A percentile compares a stretch with the other conserved stretches of the same genome.
Evolutionary conservation across 2,888 invertebrate genomes (phyloP).

Genomic region (Acrocyrtus sp.): DNA sequence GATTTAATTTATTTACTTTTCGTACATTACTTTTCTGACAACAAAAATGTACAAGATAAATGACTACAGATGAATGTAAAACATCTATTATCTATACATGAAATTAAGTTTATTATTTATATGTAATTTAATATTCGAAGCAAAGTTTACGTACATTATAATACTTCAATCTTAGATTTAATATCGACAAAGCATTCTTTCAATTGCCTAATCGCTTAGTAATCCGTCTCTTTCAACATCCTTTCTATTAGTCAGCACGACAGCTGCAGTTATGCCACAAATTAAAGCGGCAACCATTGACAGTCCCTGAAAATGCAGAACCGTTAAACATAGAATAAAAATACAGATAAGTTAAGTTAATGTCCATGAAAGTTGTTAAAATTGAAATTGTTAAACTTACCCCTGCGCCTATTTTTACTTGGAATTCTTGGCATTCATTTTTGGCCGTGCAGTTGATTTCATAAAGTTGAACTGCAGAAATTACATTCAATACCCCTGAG

Average conservation of each 20-base stretch:
- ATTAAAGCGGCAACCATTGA: slow-evolving; percentile 14
- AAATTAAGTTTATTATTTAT: too few relatives aligned
- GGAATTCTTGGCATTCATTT: slow-evolving; percentile 32
- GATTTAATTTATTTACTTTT: too few relatives aligned
- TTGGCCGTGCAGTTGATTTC: slow-evolving; percentile 32
- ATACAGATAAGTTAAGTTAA: not conserved
- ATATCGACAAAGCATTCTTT: too few relatives aligned
- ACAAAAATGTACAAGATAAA: too few relatives aligned
- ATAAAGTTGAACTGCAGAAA: slow-evolving; percentile 34
- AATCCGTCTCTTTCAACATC: slow-evolving; percentile 40
- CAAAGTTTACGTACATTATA: too few relatives aligned
- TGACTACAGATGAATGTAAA: too few relatives aligned
- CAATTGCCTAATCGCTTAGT: not conserved
- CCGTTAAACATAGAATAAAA: not conserved
- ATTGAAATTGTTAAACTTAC: slow-evolving; percentile 12
- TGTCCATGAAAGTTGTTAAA: not conserved
- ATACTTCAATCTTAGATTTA: too few relatives aligned
- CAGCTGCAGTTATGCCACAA: slow-evolving; percentile 7
- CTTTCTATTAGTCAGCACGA: slow-evolving; percentile 38
- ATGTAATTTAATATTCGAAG: too few relatives aligned
- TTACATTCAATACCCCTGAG: slow-evolving; percentile 12
- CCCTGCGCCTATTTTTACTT: slow-evolving; percentile 28
- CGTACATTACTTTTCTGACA: too few relatives aligned
- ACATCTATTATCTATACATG: too few relatives aligned
- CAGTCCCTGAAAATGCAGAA: too few relatives aligned